These are phyloP conservation scores for Aphaenogaster ashmeadi DNA, from an alignment of 1,140 invertebrate genomes.

Conservation along the genomic window DNA sequence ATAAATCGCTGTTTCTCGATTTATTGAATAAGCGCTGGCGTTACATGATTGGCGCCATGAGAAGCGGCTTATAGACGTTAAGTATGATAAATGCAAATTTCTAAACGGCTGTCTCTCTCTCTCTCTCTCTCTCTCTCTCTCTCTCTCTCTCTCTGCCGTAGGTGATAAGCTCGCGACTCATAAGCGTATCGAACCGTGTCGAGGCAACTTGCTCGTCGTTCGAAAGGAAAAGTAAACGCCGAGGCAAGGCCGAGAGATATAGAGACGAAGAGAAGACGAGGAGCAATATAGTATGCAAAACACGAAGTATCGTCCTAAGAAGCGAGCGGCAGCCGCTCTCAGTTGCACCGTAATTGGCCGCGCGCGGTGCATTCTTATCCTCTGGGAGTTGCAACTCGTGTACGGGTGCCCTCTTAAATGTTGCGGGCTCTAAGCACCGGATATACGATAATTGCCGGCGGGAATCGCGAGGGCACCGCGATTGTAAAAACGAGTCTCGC, in stretches of 20 bases:
- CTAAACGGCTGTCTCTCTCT: conserved; percentile 25
- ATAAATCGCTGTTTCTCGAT: neutral
- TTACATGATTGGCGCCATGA: conserved; percentile 27
- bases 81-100: conserved; percentile 59
- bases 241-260: conserved; percentile 22
- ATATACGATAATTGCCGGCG: conserved; percentile 74
- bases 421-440: conserved; percentile 73
- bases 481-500: conserved; percentile 67
- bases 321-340: conserved; percentile 67
- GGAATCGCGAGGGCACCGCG: conserved; percentile 61
- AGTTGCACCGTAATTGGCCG: conserved; percentile 73
- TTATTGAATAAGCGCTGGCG: conserved; percentile 27
- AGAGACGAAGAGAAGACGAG: conserved; percentile 51
- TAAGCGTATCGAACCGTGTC: conserved; percentile 58
- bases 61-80: conserved; percentile 18
- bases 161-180: conserved; percentile 57
- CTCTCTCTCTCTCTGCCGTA: neutral
- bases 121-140: neutral
- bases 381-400: conserved; percentile 59
- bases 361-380: conserved; percentile 74
- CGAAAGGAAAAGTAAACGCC: conserved; percentile 63
- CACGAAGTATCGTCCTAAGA: conserved; percentile 73
- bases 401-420: conserved; percentile 67
- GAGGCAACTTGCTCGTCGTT: conserved; percentile 53
- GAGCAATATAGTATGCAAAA: conserved; percentile 71